Percentiles rank a stretch among this genome's conserved stretches.
These are phyloP conservation scores for Callorhinus ursinus DNA, from an alignment of 2,113 vertebrate species.

Conservation along the genomic window DNA sequence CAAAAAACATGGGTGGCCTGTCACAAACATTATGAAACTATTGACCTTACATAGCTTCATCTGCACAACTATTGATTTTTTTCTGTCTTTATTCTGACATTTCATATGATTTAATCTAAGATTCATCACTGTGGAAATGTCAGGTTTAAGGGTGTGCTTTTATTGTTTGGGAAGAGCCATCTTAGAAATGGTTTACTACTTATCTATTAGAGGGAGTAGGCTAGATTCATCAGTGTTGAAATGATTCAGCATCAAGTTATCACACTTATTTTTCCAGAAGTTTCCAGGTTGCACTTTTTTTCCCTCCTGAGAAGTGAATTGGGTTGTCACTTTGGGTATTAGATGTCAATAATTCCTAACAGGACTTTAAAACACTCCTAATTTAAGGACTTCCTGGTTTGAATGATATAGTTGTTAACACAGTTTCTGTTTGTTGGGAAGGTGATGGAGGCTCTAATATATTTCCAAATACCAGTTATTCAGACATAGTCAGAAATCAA, in stretches of 20 bases:
- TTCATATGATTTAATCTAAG: conserved; percentile 86
- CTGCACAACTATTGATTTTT: conserved; percentile 86
- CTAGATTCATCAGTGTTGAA: conserved; percentile 75
- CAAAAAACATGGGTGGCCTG: conserved; percentile 74
- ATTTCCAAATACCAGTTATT: neutral
- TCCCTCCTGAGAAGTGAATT: conserved; percentile 68
- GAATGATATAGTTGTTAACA: neutral
- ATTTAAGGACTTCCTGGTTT: neutral
- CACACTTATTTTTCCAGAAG: conserved; percentile 69
- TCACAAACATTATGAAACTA: conserved; percentile 75
- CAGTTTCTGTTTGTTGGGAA: neutral
- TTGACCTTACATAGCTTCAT: conserved; percentile 84
- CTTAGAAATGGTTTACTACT: conserved; percentile 82
- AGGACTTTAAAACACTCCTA: conserved; percentile 66
- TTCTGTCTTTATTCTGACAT: conserved; percentile 86
- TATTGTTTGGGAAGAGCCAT: conserved; percentile 82
- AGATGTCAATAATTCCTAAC: conserved; percentile 75
- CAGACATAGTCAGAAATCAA: neutral
- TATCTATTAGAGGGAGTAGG: conserved; percentile 77
- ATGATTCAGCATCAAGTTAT: conserved; percentile 65
- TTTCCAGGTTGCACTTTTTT: conserved; percentile 71
- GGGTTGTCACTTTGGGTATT: conserved; percentile 73
- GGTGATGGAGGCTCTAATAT: neutral
- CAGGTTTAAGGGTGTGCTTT: conserved; percentile 81
- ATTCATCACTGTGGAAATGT: conserved; percentile 87